Evolutionary conservation across 2,797 vertebrate species (phyloP).

Genomic region (Carduelis carduelis): DNA sequence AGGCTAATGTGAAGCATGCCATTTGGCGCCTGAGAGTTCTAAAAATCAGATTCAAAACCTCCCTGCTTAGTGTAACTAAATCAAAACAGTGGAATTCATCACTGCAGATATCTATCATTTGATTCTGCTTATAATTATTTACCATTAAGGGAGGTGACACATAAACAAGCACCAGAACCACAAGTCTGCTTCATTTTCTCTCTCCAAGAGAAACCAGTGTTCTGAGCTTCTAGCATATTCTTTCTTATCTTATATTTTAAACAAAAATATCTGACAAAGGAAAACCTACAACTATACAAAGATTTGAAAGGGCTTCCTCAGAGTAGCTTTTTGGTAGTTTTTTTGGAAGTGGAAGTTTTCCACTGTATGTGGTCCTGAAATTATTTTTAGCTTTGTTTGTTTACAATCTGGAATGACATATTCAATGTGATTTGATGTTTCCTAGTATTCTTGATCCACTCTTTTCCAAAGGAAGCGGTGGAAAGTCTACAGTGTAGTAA

Average conservation of each 20-base stretch:
- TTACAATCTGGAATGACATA: conserved; percentile 48
- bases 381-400: conserved; percentile 58
- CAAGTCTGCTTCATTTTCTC: neutral
- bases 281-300: neutral
- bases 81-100: conserved; percentile 33
- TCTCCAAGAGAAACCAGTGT: neutral
- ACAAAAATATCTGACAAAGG: neutral
- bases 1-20: conserved; percentile 55
- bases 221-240: neutral
- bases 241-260: neutral
- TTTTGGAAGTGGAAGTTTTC: conserved; percentile 38
- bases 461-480: conserved; percentile 46
- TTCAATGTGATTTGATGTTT: conserved; percentile 59
- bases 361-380: conserved; percentile 7
- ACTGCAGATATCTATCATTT: conserved; percentile 29
- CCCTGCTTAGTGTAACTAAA: conserved; percentile 31
- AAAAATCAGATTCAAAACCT: conserved; percentile 51
- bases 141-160: conserved; percentile 26
- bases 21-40: conserved; percentile 59
- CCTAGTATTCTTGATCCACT: conserved; percentile 45
- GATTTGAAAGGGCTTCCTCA: neutral
- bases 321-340: neutral
- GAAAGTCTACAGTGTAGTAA: neutral
- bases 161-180: conserved; percentile 32
- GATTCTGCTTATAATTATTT: conserved; percentile 50